phyloP scores from a whole-genome alignment of 2,888 invertebrate species.

The Temnothorax rugatulus region DNA sequence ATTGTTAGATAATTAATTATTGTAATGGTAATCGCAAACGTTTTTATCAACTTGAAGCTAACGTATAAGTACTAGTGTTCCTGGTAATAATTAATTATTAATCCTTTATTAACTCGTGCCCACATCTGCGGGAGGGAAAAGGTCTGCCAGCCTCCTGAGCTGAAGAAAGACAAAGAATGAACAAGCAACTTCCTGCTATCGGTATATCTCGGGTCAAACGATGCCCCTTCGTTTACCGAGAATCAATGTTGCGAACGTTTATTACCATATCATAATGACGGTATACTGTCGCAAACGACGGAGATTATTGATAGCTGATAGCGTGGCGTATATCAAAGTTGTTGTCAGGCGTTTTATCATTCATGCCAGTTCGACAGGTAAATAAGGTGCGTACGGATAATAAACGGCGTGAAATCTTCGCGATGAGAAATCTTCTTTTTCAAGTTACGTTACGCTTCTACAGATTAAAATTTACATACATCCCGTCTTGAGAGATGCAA shows the following conservation, averaged over 20 bases:
- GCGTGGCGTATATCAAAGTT: slow-evolving; percentile 60
- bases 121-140: no score
- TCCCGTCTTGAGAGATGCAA: slow-evolving; percentile 1
- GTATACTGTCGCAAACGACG: slow-evolving; percentile 56
- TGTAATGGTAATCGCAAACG: slow-evolving; percentile 16
- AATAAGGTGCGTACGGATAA: slow-evolving; percentile 47
- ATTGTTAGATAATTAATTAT: slow-evolving; percentile 33
- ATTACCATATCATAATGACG: slow-evolving; percentile 67
- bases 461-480: slow-evolving; percentile 25
- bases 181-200: slow-evolving; percentile 50
- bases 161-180: slow-evolving; percentile 50
- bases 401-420: slow-evolving; percentile 13
- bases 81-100: slow-evolving; percentile 45
- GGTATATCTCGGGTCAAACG: slow-evolving; percentile 42
- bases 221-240: slow-evolving; percentile 58
- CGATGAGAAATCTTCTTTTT: slow-evolving; percentile 36
- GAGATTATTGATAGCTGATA: slow-evolving; percentile 71
- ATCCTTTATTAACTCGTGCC: slow-evolving; percentile 29
- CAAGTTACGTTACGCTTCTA: slow-evolving; percentile 11
- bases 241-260: slow-evolving; percentile 60
- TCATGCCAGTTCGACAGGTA: slow-evolving; percentile 42
- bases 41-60: slow-evolving; percentile 22
- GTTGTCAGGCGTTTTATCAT: slow-evolving; percentile 66
- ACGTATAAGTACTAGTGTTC: slow-evolving; percentile 20
- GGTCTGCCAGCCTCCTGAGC: slow-evolving; percentile 3